phyloP scores from a whole-genome alignment of 1,140 invertebrate genomes.

The Drosophila oshimai region DNA sequence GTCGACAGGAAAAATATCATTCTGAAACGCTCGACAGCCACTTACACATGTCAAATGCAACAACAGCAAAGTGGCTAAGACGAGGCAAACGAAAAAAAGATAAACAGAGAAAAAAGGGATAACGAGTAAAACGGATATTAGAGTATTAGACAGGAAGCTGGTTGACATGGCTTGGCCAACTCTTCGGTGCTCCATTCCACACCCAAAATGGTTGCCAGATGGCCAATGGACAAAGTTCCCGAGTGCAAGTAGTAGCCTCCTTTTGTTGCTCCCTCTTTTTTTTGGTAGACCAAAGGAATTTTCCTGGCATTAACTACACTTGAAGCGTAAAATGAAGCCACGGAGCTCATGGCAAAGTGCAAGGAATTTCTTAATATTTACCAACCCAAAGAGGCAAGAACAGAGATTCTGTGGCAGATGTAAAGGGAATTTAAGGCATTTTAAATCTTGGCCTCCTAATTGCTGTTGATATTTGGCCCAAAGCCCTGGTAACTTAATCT shows the following conservation, averaged over 20 bases:
- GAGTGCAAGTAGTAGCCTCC: slow-evolving; percentile 2
- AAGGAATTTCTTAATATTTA: slow-evolving; percentile 46
- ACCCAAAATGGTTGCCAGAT: slow-evolving; percentile 40
- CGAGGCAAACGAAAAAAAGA: background rate
- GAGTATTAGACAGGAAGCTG: slow-evolving; percentile 76
- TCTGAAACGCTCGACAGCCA: slow-evolving; percentile 75
- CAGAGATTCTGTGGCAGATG: background rate
- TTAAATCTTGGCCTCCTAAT: slow-evolving; percentile 47
- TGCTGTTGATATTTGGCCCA: slow-evolving; percentile 54
- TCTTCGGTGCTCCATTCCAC: background rate
- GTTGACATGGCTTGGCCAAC: slow-evolving; percentile 49
- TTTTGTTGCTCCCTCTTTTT: slow-evolving; percentile 1
- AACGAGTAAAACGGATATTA: slow-evolving; percentile 78
- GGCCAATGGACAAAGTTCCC: slow-evolving; percentile 21
- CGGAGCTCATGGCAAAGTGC: slow-evolving; percentile 26
- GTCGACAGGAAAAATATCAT: slow-evolving; percentile 68
- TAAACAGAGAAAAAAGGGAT: slow-evolving; percentile 5
- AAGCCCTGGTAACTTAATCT: slow-evolving; percentile 33
- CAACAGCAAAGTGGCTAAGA: slow-evolving; percentile 38
- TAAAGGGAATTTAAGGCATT: slow-evolving; percentile 33
- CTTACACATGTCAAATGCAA: slow-evolving; percentile 79
- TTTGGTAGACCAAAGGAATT: slow-evolving; percentile 32
- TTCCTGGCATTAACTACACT: slow-evolving; percentile 58
- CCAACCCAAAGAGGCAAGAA: background rate
- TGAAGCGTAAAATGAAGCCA: slow-evolving; percentile 54